These are phyloP conservation scores for Drosophila monieri DNA, from an alignment of 2,888 invertebrate species.

Conservation along the genomic window DNA sequence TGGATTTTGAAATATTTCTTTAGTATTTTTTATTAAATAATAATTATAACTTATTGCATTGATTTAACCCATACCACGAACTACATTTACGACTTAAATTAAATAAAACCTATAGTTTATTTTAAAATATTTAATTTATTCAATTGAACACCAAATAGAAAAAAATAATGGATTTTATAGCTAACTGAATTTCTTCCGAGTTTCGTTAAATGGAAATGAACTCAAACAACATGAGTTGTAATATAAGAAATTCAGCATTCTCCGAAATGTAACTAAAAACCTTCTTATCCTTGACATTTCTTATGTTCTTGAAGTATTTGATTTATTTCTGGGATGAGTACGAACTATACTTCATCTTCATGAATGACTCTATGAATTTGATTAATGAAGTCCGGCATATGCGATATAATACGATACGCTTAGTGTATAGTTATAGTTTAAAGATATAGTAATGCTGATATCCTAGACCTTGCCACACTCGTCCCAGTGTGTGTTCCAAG, in stretches of 20 bases:
- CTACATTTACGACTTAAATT: neutral
- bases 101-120: neutral
- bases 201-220: neutral
- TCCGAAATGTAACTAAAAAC: neutral
- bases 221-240: neutral
- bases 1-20: neutral
- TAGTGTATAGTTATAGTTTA: constrained; percentile 30
- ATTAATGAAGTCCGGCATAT: constrained; percentile 21
- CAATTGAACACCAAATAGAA: neutral
- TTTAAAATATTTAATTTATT: constrained; percentile 1
- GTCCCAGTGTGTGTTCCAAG: constrained; percentile 86
- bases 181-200: neutral
- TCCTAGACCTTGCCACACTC: constrained; percentile 48
- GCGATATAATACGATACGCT: constrained; percentile 14
- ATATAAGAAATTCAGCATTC: neutral
- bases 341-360: constrained; percentile 9
- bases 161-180: neutral
- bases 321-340: constrained; percentile 24
- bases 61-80: neutral
- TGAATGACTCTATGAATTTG: constrained; percentile 10
- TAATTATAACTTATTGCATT: neutral
- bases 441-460: constrained; percentile 44
- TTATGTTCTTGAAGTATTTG: constrained; percentile 5
- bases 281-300: neutral
- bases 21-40: neutral